Percentiles rank a stretch among this genome's conserved stretches.
These are phyloP conservation scores for Tholera decimalis DNA, from an alignment of 2,888 invertebrate species.

Conservation along the genomic window DNA sequence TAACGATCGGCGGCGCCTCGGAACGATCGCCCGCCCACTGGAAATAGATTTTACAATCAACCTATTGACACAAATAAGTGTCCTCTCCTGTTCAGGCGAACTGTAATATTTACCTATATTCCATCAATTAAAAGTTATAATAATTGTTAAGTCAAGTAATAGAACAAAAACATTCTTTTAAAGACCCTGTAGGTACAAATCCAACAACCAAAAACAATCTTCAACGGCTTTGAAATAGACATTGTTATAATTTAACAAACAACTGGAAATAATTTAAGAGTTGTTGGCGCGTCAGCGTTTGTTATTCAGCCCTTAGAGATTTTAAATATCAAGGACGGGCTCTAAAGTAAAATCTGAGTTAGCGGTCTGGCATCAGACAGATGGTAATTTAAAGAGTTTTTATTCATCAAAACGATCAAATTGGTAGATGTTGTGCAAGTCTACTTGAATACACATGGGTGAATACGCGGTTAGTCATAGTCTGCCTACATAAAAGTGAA, in stretches of 20 bases:
- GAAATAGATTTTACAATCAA: constrained; percentile 72
- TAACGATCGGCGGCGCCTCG: constrained; percentile 65
- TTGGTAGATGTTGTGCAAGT: constrained; percentile 55
- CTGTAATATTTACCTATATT: constrained; percentile 34
- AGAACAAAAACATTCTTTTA: too few species aligned
- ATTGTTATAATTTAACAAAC: constrained; percentile 34
- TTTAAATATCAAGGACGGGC: constrained; percentile 33
- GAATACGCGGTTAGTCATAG: constrained; percentile 61
- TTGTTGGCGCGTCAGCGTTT: constrained; percentile 25
- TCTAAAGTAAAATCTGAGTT: constrained; percentile 1
- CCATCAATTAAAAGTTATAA: constrained; percentile 20
- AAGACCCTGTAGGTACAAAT: too few species aligned
- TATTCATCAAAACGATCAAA: constrained; percentile 47
- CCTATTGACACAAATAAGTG: constrained; percentile 72
- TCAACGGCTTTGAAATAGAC: constrained; percentile 31
- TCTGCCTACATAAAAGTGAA: constrained; percentile 68
- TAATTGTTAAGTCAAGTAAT: too few species aligned
- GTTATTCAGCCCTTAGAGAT: constrained; percentile 28
- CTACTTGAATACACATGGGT: constrained; percentile 52
- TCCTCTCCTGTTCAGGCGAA: constrained; percentile 46
- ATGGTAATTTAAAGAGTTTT: constrained; percentile 23
- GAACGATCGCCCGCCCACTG: constrained; percentile 66
- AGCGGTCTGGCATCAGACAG: constrained; percentile 4
- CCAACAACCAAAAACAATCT: not conserved
- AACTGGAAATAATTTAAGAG: constrained; percentile 26